Conservation (phyloP, 2,113 vertebrate genomes). For the Microtus oregoni region DNA sequence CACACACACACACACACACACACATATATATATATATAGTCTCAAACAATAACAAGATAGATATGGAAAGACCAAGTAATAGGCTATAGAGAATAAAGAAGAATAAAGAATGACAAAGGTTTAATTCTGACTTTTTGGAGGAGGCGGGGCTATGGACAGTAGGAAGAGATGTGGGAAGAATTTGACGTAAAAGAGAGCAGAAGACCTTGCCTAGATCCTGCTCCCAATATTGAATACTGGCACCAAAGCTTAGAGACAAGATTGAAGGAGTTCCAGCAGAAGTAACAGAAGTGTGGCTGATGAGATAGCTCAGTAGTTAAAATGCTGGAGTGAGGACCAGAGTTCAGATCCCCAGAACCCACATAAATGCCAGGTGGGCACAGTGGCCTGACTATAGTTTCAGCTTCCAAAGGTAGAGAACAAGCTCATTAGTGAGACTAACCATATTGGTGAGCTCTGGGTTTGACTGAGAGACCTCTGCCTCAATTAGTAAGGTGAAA, state of each 20-base stretch:
- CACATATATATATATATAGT: neutral
- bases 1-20: fast-evolving
- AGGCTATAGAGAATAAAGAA: neutral
- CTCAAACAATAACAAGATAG: neutral
- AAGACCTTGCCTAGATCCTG: neutral
- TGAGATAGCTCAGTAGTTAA: neutral
- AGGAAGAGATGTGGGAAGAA: constrained; percentile 21
- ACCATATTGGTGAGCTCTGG: neutral
- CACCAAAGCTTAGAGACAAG: constrained; percentile 51
- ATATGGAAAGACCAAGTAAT: neutral
- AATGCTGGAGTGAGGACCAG: neutral
- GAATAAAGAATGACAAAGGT: constrained; percentile 17
- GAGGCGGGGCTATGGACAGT: neutral
- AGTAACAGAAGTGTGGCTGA: neutral
- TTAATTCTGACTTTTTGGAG: neutral
- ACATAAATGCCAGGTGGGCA: neutral
- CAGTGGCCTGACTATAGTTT: neutral
- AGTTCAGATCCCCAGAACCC: neutral
- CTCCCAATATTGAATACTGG: neutral
- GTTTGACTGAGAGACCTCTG: neutral
- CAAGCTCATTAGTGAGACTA: neutral
- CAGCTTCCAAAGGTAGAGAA: neutral
- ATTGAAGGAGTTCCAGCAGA: constrained; percentile 15
- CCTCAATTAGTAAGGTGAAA: neutral
- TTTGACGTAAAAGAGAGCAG: neutral